phyloP scores from a whole-genome alignment of 2,888 invertebrate species.

The Agrochola litura region DNA sequence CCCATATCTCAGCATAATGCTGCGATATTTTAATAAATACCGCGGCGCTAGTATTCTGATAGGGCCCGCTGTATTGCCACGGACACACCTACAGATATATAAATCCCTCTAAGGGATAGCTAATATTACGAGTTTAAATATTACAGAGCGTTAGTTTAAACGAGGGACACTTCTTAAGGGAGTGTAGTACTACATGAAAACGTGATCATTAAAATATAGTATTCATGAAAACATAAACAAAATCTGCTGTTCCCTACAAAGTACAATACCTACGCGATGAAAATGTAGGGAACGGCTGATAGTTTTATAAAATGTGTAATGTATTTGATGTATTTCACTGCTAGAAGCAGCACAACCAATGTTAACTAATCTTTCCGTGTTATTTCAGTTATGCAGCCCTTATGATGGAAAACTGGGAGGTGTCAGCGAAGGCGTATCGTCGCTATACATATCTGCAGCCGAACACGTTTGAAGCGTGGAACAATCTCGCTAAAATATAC shows the following conservation, averaged over 20 bases:
- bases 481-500: constrained; percentile 98
- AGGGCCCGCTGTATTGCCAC: too few relatives aligned
- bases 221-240: not conserved
- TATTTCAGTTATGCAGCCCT: constrained; percentile 93
- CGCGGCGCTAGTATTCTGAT: too few relatives aligned
- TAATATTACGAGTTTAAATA: not conserved
- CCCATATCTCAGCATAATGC: too few relatives aligned
- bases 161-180: not conserved
- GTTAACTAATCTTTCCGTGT: not conserved
- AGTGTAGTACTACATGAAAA: not conserved
- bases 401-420: constrained; percentile 94
- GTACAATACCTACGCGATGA: not conserved
- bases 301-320: too few relatives aligned
- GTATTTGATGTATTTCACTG: not conserved
- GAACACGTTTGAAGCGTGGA: constrained; percentile 98
- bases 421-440: constrained; percentile 96
- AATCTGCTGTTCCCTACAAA: not conserved
- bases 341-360: not conserved
- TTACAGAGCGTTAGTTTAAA: not conserved
- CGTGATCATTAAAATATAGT: not conserved
- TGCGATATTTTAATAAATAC: too few relatives aligned
- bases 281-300: not conserved
- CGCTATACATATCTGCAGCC: constrained; percentile 97
- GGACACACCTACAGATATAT: too few relatives aligned
- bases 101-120: too few relatives aligned